phyloP scores from a whole-genome alignment of 2,113 vertebrate genomes.

The Sphyrna mokarran region DNA sequence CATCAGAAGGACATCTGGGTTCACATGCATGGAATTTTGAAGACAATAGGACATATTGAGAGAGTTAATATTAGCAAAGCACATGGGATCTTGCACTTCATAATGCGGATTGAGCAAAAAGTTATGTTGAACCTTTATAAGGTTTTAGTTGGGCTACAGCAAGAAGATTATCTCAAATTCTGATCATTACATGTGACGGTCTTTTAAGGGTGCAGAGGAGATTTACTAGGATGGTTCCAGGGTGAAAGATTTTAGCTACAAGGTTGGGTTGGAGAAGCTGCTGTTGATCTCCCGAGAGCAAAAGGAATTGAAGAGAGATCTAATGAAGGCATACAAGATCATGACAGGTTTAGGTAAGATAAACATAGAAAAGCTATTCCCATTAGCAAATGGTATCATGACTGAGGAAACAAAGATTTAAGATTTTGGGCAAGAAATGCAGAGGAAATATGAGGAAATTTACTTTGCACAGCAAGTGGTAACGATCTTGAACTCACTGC shows the following conservation, averaged over 20 bases:
- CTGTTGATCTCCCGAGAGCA: too few species aligned
- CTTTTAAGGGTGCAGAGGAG: too few species aligned
- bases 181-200: too few species aligned
- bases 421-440: not conserved
- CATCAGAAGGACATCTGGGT: not conserved
- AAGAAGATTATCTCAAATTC: too few species aligned
- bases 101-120: not conserved
- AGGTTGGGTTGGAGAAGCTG: too few species aligned
- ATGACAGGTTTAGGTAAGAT: not conserved
- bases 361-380: not conserved
- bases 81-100: not conserved
- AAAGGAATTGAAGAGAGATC: not conserved
- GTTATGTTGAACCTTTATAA: not conserved
- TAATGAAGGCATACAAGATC: not conserved
- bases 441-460: not conserved
- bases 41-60: not conserved
- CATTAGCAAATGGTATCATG: not conserved
- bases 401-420: not conserved
- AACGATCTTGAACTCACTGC: not conserved
- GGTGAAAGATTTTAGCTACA: too few species aligned
- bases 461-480: not conserved
- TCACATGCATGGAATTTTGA: not conserved
- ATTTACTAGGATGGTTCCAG: too few species aligned
- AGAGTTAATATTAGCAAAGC: not conserved
- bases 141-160: too few species aligned